These are phyloP conservation scores for Dyspetes luteomarginatus DNA, from an alignment of 2,888 invertebrate species.

Conservation along the genomic window DNA sequence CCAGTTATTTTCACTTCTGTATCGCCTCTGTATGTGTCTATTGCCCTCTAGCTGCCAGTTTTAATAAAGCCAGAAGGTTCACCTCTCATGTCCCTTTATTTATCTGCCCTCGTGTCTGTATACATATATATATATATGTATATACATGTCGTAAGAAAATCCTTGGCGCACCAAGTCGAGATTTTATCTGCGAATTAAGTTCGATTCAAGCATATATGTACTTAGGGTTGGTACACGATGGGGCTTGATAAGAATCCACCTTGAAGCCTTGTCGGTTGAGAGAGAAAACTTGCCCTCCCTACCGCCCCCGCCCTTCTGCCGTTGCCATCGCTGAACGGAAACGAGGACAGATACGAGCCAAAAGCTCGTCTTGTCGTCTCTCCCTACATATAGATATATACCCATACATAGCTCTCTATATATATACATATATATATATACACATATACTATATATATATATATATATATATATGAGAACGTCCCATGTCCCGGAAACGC, in stretches of 20 bases:
- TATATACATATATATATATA: too few relatives aligned
- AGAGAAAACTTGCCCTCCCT: conserved; percentile 20
- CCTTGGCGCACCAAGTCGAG: conserved; percentile 68
- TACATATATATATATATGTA: conserved; percentile 68
- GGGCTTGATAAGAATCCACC: conserved; percentile 73
- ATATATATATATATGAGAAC: background rate
- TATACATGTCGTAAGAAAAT: conserved; percentile 52
- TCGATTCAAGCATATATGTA: conserved; percentile 78
- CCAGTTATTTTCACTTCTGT: too few relatives aligned
- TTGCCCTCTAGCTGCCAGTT: conserved; percentile 37
- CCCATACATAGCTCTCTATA: too few relatives aligned
- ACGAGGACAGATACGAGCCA: conserved; percentile 61
- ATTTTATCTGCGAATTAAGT: conserved; percentile 78
- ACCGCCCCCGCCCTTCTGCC: conserved; percentile 6
- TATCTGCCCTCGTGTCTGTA: conserved; percentile 44
- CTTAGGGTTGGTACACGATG: conserved; percentile 69
- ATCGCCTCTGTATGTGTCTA: too few relatives aligned
- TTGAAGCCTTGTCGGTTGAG: conserved; percentile 32
- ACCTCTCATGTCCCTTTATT: conserved; percentile 37
- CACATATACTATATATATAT: too few relatives aligned
- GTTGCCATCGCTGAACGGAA: conserved; percentile 57
- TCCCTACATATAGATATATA: conserved; percentile 1
- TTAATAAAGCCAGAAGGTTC: conserved; percentile 60
- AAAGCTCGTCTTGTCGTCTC: conserved; percentile 32
- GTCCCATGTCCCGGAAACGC: conserved; percentile 44